These are phyloP conservation scores for Adoxophyes honmai DNA, from an alignment of 1,140 invertebrate genomes.

Conservation along the genomic window DNA sequence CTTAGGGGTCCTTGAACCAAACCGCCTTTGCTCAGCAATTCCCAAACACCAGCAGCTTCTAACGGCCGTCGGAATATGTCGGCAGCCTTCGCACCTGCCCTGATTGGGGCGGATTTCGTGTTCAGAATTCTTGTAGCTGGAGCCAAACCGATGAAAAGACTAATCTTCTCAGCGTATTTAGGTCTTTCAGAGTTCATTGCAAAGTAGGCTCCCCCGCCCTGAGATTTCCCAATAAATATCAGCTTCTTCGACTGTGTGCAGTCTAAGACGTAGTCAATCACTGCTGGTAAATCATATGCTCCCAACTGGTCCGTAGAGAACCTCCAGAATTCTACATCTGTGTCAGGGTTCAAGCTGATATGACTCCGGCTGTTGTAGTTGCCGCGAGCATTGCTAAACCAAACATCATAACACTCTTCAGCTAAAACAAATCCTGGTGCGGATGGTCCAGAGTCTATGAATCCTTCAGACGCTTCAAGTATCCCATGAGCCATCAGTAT, in stretches of 20 bases:
- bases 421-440: constrained; percentile 82
- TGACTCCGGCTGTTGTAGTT: constrained; percentile 81
- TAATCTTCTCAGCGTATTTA: constrained; percentile 46
- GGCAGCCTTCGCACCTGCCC: constrained; percentile 23
- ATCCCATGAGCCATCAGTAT: constrained; percentile 80
- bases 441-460: constrained; percentile 80
- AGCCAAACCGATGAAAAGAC: constrained; percentile 42
- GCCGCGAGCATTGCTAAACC: constrained; percentile 84
- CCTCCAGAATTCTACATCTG: constrained; percentile 71
- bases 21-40: constrained; percentile 37
- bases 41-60: constrained; percentile 25
- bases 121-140: constrained; percentile 41
- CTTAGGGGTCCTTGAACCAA: background rate
- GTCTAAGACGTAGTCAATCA: constrained; percentile 81
- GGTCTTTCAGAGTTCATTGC: constrained; percentile 57
- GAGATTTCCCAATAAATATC: constrained; percentile 80
- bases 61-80: constrained; percentile 25
- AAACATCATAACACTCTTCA: constrained; percentile 87
- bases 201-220: constrained; percentile 71
- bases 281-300: constrained; percentile 83
- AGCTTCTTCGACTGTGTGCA: constrained; percentile 70
- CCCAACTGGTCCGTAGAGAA: constrained; percentile 84
- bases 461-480: constrained; percentile 81
- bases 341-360: constrained; percentile 71
- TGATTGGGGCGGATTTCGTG: constrained; percentile 41